A percentile compares a stretch with the other conserved stretches of the same genome.
Conservation (phyloP, 2,888 invertebrate species). For the Machimus rusticus region DNA sequence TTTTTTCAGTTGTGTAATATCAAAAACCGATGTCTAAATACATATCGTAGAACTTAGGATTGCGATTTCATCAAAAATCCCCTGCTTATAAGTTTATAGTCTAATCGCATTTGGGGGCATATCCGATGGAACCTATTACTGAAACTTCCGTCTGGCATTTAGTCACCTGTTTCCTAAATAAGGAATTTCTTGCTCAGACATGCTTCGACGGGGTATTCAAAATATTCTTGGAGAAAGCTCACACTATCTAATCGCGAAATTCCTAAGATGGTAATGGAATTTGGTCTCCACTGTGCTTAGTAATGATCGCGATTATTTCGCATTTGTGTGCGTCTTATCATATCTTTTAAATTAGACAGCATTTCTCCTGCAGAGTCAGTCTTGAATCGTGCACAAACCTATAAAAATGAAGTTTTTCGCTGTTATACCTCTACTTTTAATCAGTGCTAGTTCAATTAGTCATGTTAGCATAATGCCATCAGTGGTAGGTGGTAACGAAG, state of each 20-base stretch:
- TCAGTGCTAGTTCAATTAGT: neutral
- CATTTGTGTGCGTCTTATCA: neutral
- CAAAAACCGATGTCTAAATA: neutral
- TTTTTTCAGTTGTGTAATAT: neutral
- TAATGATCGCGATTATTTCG: neutral
- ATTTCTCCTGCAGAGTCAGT: neutral
- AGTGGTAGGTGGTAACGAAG: conserved; percentile 50
- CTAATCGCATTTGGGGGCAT: neutral
- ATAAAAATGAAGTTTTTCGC: conserved; percentile 1
- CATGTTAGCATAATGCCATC: neutral
- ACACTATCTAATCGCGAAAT: neutral
- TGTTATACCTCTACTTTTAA: neutral
- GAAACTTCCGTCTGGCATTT: neutral
- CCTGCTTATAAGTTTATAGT: neutral
- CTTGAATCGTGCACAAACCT: neutral
- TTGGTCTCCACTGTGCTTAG: neutral
- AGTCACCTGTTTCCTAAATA: neutral
- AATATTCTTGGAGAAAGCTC: neutral
- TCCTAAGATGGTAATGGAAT: neutral
- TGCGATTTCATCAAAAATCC: neutral
- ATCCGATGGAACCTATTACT: neutral
- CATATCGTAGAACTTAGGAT: neutral
- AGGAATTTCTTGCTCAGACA: neutral
- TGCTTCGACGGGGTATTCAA: neutral
- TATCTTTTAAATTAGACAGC: neutral